These are phyloP conservation scores for Syngnathus acus DNA, from an alignment of 2,797 vertebrate species.

Conservation along the genomic window DNA sequence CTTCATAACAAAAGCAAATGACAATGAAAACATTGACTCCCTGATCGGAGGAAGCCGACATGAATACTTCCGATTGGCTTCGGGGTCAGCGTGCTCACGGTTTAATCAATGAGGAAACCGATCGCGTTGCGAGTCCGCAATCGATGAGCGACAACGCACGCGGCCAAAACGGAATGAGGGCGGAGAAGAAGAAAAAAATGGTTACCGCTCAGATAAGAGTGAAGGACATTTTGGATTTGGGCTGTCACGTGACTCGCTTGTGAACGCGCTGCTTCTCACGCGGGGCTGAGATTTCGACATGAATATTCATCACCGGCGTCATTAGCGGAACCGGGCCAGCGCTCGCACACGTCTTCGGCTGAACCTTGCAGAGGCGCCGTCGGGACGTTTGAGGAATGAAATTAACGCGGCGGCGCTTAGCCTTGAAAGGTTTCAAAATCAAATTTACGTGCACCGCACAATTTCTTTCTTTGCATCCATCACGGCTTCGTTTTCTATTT, in stretches of 20 bases:
- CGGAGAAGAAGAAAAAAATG: too few species aligned
- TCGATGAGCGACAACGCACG: neutral
- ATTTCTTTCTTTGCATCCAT: too few species aligned
- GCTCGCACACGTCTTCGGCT: conserved; percentile 35
- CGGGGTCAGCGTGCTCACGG: conserved; percentile 10
- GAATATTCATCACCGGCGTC: conserved; percentile 43
- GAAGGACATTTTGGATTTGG: too few species aligned
- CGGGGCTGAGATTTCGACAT: conserved; percentile 31
- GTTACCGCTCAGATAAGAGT: too few species aligned
- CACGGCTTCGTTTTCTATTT: too few species aligned
- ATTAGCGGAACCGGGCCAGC: conserved; percentile 21
- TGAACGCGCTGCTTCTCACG: conserved; percentile 10
- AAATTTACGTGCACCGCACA: conserved; percentile 2
- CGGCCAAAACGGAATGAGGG: neutral
- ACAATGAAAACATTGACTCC: neutral
- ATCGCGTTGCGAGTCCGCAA: neutral
- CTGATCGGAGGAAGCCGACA: neutral
- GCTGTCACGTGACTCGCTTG: conserved; percentile 6
- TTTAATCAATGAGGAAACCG: conserved; percentile 11
- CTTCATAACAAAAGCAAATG: too few species aligned
- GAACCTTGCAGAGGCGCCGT: conserved; percentile 16
- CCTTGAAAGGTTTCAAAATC: conserved; percentile 20
- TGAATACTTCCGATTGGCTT: neutral
- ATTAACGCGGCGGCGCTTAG: neutral
- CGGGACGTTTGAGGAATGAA: conserved; percentile 11